phyloP scores from a whole-genome alignment of 2,888 invertebrate genomes.

The Zygaena filipendulae region DNA sequence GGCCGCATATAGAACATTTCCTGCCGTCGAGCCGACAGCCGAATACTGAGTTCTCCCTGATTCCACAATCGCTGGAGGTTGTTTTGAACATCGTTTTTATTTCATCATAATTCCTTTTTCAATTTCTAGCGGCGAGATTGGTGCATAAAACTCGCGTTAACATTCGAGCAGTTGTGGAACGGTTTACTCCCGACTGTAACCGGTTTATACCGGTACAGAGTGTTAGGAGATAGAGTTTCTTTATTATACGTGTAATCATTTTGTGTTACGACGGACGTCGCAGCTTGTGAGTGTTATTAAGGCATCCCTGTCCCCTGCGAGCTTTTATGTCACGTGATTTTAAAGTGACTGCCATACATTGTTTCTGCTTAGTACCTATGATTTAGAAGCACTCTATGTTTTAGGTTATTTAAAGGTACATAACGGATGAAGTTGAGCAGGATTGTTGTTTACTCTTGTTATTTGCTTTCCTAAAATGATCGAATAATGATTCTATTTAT shows the following conservation, averaged over 20 bases:
- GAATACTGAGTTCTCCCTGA: conserved; percentile 16
- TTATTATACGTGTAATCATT: conserved; percentile 64
- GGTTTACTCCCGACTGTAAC: conserved; percentile 52
- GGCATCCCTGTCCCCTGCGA: conserved; percentile 28
- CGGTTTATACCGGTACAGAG: conserved; percentile 51
- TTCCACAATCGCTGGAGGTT: conserved; percentile 18
- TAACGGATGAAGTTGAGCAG: no score
- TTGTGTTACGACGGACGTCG: conserved; percentile 49
- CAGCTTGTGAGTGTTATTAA: conserved; percentile 50
- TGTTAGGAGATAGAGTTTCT: conserved; percentile 61
- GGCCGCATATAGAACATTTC: conserved; percentile 37
- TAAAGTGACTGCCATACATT: no score
- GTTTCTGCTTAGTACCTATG: no score
- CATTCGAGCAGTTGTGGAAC: conserved; percentile 52
- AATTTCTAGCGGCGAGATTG: conserved; percentile 58
- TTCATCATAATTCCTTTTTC: conserved; percentile 58
- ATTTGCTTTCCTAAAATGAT: no score
- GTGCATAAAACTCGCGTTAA: conserved; percentile 62
- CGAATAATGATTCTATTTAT: no score
- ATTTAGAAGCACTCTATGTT: no score
- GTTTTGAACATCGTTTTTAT: conserved; percentile 43
- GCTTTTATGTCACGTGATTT: conserved; percentile 31
- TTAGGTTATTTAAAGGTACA: no score
- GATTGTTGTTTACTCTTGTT: no score
- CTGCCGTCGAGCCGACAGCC: conserved; percentile 31